Evolutionary conservation across 2,113 vertebrate species (phyloP).

Genomic region (Grallaria varia): DNA sequence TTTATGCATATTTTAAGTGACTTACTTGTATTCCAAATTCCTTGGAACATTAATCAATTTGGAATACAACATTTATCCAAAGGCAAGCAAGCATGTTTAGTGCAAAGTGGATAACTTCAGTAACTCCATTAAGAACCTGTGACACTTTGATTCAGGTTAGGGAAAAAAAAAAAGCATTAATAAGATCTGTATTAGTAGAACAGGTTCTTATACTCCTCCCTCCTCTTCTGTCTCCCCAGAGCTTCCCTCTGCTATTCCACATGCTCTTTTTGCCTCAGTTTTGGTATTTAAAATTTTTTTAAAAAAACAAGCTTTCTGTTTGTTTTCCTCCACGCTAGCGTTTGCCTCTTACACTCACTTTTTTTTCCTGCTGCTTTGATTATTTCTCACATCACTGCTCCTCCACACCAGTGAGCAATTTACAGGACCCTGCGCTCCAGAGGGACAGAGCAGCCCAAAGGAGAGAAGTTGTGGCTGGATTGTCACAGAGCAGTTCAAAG

Average conservation of each 20-base stretch:
- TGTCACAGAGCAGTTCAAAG: not conserved
- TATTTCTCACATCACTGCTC: not conserved
- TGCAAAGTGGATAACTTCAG: not conserved
- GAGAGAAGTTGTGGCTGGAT: not conserved
- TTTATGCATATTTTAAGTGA: not conserved
- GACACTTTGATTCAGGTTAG: not conserved
- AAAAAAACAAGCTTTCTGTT: not conserved
- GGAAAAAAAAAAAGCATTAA: not conserved
- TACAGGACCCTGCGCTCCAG: not conserved
- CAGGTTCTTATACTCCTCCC: not conserved
- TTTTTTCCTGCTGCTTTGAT: not conserved
- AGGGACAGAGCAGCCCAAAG: not conserved
- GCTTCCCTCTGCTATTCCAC: not conserved
- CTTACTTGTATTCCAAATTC: not conserved
- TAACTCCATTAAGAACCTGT: not conserved
- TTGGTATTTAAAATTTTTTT: not conserved
- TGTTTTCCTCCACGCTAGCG: not conserved
- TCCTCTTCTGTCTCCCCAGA: not conserved
- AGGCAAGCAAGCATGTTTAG: not conserved
- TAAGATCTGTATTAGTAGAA: not conserved
- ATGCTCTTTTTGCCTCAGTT: not conserved
- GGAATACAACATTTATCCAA: not conserved
- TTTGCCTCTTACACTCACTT: not conserved
- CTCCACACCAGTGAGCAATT: not conserved
- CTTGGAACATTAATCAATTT: not conserved